phyloP scores from a whole-genome alignment of 2,797 vertebrate species.

The Potorous gilbertii region DNA sequence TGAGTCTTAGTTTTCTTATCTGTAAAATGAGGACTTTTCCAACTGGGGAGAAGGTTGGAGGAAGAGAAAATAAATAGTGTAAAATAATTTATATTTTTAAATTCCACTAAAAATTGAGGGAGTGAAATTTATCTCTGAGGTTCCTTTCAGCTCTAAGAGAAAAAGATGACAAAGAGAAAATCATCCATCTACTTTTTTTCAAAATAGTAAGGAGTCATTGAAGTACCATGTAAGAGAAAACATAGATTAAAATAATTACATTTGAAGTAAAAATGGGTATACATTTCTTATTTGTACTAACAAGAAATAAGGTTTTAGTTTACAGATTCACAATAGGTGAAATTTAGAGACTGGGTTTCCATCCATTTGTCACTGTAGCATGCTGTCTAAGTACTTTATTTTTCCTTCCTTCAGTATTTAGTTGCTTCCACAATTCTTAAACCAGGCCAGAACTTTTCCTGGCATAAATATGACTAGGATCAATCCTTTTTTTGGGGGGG shows the following conservation, averaged over 20 bases:
- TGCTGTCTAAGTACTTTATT: not conserved
- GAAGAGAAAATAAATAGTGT: not conserved
- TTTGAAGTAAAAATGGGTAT: constrained; percentile 35
- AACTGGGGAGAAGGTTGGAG: not conserved
- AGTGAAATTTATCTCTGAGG: not conserved
- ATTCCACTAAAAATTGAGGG: not conserved
- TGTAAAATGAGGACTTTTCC: not conserved
- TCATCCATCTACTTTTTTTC: not conserved
- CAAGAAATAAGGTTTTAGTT: constrained; percentile 33
- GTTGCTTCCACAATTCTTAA: constrained; percentile 22
- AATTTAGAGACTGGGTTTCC: constrained; percentile 38
- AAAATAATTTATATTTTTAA: not conserved
- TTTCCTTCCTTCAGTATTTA: not conserved
- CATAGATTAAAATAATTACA: constrained; percentile 32
- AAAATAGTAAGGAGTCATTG: not conserved
- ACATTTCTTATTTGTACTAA: constrained; percentile 9
- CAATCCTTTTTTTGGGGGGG: constrained; percentile 19
- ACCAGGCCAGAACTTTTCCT: constrained; percentile 26
- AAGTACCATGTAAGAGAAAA: constrained; percentile 4
- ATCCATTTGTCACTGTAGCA: not conserved
- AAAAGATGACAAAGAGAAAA: not conserved
- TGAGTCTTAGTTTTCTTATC: not conserved
- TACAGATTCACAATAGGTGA: constrained; percentile 18
- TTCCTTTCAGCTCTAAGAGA: not conserved
- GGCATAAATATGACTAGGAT: constrained; percentile 23